phyloP scores from a whole-genome alignment of 2,113 vertebrate genomes.

The Vidua chalybeata region DNA sequence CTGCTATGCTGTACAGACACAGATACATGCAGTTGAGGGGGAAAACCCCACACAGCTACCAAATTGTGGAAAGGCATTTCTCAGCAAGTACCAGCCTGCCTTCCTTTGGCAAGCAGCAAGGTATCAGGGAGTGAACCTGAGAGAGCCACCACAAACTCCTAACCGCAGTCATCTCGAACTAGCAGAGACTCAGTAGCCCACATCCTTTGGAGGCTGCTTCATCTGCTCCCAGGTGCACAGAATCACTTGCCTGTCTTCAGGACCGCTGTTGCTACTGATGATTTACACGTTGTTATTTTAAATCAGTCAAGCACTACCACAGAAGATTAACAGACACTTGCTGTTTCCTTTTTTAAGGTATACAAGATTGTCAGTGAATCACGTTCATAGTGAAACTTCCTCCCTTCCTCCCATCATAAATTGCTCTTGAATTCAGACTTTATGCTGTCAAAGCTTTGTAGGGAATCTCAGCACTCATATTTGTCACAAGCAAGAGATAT shows the following conservation, averaged over 20 bases:
- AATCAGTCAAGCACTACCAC: neutral
- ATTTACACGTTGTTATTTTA: neutral
- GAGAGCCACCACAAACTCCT: neutral
- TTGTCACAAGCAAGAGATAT: neutral
- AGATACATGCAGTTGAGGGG: neutral
- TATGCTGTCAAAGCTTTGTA: neutral
- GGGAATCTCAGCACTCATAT: neutral
- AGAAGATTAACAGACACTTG: neutral
- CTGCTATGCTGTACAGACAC: neutral
- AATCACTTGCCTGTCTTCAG: neutral
- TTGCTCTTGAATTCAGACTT: neutral
- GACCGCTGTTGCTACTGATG: neutral
- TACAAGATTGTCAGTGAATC: neutral
- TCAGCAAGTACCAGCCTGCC: neutral
- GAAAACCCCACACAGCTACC: neutral
- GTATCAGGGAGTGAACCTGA: neutral
- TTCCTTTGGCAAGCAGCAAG: neutral
- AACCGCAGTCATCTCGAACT: neutral
- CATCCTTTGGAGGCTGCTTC: neutral
- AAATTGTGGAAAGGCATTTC: neutral
- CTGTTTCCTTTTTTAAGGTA: neutral
- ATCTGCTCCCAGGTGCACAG: neutral
- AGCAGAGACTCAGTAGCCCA: neutral
- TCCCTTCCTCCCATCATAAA: neutral
- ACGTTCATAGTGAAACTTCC: neutral